phyloP scores from a whole-genome alignment of 2,888 invertebrate species.

The Sympetrum striolatum region DNA sequence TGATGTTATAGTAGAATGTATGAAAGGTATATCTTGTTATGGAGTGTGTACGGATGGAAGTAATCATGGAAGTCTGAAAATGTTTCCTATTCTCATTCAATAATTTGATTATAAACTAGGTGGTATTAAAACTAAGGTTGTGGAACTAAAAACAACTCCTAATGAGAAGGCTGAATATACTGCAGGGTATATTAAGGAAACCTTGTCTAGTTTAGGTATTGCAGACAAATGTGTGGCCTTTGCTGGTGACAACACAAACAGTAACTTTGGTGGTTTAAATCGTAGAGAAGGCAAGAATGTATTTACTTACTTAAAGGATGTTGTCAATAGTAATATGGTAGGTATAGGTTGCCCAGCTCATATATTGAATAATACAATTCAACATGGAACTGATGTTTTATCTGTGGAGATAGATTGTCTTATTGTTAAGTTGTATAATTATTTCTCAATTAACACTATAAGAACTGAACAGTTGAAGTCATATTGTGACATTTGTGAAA shows the following conservation, averaged over 20 bases:
- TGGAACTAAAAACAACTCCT: neutral
- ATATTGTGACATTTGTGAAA: conserved; percentile 55
- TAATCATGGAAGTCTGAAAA: too few relatives aligned
- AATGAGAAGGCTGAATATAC: neutral
- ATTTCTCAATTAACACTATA: conserved; percentile 56
- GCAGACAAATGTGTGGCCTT: neutral
- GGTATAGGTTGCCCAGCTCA: conserved; percentile 54
- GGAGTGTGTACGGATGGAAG: too few relatives aligned
- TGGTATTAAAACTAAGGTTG: neutral
- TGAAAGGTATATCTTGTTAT: too few relatives aligned
- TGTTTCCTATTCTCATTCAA: too few relatives aligned
- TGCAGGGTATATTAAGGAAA: neutral
- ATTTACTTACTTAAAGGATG: conserved; percentile 49
- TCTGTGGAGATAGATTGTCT: conserved; percentile 54
- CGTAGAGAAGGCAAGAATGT: conserved; percentile 50
- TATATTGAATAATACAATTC: conserved; percentile 54
- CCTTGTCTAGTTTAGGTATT: neutral
- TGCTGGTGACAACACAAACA: neutral
- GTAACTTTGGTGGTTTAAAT: conserved; percentile 48
- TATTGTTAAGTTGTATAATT: conserved; percentile 54
- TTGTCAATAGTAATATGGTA: conserved; percentile 47
- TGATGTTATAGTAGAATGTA: too few relatives aligned
- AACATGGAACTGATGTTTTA: conserved; percentile 53
- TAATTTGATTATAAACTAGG: too few relatives aligned
- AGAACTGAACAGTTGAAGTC: conserved; percentile 53